Conservation (phyloP, 2,113 vertebrate genomes). For the Ellobius talpinus region DNA sequence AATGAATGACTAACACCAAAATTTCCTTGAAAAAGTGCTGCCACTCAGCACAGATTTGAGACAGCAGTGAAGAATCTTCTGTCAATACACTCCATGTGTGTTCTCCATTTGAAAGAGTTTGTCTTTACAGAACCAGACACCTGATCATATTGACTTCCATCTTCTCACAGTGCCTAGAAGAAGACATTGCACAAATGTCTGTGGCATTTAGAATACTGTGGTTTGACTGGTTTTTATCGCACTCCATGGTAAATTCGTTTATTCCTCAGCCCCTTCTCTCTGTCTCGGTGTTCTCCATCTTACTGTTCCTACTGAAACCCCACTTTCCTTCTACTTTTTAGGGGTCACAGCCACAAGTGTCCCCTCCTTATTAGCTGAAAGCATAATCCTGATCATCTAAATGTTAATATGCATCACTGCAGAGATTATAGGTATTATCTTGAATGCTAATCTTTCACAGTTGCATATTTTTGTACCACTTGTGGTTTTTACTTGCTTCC, state of each 20-base stretch:
- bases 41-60: background rate
- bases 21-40: background rate
- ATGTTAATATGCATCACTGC: background rate
- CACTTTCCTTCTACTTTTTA: background rate
- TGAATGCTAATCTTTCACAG: background rate
- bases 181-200: background rate
- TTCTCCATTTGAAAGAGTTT: background rate
- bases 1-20: slow-evolving; percentile 39
- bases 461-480: background rate
- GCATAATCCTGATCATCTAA: background rate
- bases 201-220: background rate
- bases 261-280: background rate
- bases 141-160: background rate
- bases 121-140: fast-evolving
- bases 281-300: background rate
- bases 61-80: background rate
- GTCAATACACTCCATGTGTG: background rate
- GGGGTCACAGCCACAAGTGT: background rate
- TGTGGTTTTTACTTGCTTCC: background rate
- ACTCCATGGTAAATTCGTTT: background rate
- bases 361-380: background rate
- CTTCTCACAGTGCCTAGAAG: background rate
- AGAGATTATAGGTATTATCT: background rate
- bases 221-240: background rate
- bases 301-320: background rate